Evolutionary conservation across 2,113 vertebrate species (phyloP).

Genomic region (Spheniscus mendiculus): DNA sequence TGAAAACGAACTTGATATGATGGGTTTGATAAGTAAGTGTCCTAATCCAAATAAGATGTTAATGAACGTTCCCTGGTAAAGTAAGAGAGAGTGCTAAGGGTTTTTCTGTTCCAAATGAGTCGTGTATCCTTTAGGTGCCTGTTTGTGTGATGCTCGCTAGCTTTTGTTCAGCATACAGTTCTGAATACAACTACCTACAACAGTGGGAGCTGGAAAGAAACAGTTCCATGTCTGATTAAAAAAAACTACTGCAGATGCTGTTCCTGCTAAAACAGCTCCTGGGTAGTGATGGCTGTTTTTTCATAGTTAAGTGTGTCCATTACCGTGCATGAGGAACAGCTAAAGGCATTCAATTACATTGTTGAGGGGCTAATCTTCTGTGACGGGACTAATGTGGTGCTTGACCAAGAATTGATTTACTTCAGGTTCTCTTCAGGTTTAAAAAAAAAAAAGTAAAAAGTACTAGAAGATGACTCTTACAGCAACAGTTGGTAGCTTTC

Average conservation of each 20-base stretch:
- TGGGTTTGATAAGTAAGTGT: not conserved
- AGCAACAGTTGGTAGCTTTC: not conserved
- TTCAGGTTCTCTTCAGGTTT: not conserved
- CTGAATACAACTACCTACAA: not conserved
- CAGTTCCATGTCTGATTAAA: not conserved
- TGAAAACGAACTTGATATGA: not conserved
- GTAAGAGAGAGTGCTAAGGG: not conserved
- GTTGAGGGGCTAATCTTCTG: constrained; percentile 4
- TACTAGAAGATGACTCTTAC: not conserved
- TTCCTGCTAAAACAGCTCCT: not conserved
- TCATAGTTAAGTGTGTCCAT: not conserved
- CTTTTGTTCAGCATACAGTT: not conserved
- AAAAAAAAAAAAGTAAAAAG: not conserved
- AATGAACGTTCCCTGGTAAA: not conserved
- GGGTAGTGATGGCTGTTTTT: not conserved
- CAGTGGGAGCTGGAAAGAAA: not conserved
- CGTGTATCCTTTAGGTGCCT: not conserved
- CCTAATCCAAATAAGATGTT: not conserved
- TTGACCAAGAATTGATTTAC: not conserved
- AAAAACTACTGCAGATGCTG: not conserved
- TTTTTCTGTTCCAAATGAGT: not conserved
- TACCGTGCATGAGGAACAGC: not conserved
- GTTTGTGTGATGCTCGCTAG: not conserved
- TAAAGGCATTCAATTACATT: not conserved
- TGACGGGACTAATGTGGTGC: constrained; percentile 23